These are phyloP conservation scores for Butastur rufipennis DNA, from an alignment of 2,113 vertebrate genomes.

Conservation along the genomic window DNA sequence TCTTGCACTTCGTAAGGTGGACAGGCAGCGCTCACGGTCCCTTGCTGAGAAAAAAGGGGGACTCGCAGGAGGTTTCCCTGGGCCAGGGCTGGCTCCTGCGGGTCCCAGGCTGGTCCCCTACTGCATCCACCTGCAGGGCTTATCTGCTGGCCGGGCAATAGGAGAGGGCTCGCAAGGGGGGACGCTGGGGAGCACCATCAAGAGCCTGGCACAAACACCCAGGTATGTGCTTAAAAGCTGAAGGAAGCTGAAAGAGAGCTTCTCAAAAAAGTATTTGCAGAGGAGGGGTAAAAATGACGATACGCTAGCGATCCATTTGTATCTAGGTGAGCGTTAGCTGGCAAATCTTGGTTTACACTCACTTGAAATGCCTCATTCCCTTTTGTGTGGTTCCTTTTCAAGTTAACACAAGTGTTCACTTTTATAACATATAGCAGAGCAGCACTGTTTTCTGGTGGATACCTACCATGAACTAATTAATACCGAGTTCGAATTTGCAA, in stretches of 20 bases:
- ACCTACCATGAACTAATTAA: not conserved
- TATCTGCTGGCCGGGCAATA: not conserved
- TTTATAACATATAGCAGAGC: not conserved
- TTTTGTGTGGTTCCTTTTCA: not conserved
- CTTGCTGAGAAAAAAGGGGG: not conserved
- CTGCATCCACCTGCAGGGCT: not conserved
- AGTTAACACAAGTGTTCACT: not conserved
- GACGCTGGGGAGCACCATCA: not conserved
- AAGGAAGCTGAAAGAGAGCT: not conserved
- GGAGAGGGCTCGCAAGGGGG: not conserved
- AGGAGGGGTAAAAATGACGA: not conserved
- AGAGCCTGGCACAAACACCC: not conserved
- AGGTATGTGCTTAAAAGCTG: conserved; percentile 16
- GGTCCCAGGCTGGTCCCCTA: not conserved
- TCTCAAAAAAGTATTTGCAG: not conserved
- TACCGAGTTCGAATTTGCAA: not conserved
- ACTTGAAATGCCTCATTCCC: not conserved
- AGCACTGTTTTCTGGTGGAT: not conserved
- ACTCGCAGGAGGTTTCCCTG: not conserved
- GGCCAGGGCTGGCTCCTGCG: not conserved
- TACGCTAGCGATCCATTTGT: not conserved
- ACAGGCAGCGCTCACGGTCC: not conserved
- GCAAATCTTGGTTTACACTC: not conserved
- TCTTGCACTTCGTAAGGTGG: not conserved
- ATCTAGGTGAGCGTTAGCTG: not conserved